A percentile compares a stretch with the other conserved stretches of the same genome.
Evolutionary conservation across 2,888 invertebrate species (phyloP).

Genomic region (Bedellia somnulentella): DNA sequence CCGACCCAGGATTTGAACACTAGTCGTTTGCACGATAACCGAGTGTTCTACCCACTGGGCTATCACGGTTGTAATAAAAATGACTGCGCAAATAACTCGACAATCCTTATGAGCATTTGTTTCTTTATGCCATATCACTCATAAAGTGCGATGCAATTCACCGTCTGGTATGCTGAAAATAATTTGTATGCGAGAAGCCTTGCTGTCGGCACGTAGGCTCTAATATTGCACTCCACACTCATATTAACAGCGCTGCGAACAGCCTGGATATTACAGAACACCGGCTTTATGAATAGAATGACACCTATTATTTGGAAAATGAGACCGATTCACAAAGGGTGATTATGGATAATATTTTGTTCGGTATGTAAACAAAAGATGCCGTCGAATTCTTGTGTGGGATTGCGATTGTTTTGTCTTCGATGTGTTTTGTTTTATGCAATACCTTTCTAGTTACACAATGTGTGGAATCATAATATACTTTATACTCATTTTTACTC

Average conservation of each 20-base stretch:
- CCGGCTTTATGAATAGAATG: constrained; percentile 18
- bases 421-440: too few relatives aligned
- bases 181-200: constrained; percentile 39
- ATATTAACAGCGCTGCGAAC: constrained; percentile 29
- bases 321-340: constrained; percentile 15
- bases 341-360: constrained; percentile 14
- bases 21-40: too few relatives aligned
- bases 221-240: constrained; percentile 27
- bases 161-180: constrained; percentile 18
- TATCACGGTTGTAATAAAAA: too few relatives aligned
- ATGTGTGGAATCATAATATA: too few relatives aligned
- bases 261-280: constrained; percentile 20
- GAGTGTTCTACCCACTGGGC: too few relatives aligned
- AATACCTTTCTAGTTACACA: too few relatives aligned
- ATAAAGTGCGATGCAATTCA: not conserved
- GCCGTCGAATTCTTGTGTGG: not conserved
- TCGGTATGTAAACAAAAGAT: not conserved
- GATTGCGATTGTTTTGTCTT: not conserved
- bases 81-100: too few relatives aligned
- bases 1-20: too few relatives aligned
- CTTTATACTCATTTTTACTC: too few relatives aligned
- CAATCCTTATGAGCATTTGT: too few relatives aligned
- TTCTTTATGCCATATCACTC: constrained; percentile 1
- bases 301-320: constrained; percentile 20
- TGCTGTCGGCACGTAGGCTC: constrained; percentile 26